Percentiles rank a stretch among this genome's conserved stretches.
These are phyloP conservation scores for Colletes collaris DNA, from an alignment of 2,888 invertebrate species.

Conservation along the genomic window DNA sequence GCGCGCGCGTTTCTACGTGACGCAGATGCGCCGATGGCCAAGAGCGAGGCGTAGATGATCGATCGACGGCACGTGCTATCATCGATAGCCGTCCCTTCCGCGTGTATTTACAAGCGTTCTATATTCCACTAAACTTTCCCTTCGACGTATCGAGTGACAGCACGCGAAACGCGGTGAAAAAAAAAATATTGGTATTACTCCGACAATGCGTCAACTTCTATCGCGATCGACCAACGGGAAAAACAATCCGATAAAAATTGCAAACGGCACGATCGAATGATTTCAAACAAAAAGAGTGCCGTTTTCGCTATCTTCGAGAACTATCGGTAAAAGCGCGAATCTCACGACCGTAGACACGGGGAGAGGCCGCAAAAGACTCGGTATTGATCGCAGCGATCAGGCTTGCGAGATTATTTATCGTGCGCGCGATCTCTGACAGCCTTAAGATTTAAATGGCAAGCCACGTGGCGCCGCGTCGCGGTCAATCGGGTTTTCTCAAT, in stretches of 20 bases:
- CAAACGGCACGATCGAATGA: not conserved
- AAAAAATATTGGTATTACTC: not conserved
- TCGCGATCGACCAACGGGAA: not conserved
- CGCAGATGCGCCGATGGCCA: conserved; percentile 24
- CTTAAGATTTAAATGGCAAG: conserved; percentile 65
- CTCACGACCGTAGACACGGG: conserved; percentile 17
- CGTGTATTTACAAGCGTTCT: conserved; percentile 25
- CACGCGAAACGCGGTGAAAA: not conserved
- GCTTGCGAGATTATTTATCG: conserved; percentile 56
- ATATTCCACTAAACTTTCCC: conserved; percentile 2
- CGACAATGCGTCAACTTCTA: not conserved
- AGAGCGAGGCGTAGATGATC: conserved; percentile 43
- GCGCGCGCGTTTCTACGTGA: conserved; percentile 27
- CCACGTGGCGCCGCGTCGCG: conserved; percentile 54
- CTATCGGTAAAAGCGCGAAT: conserved; percentile 27
- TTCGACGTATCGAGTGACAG: not conserved
- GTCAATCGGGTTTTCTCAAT: conserved; percentile 44
- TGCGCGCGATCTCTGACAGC: conserved; percentile 56
- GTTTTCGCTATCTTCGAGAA: conserved; percentile 22
- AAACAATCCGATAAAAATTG: not conserved
- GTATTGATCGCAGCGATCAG: conserved; percentile 56
- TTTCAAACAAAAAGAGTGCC: not conserved
- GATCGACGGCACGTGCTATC: conserved; percentile 50
- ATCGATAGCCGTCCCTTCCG: conserved; percentile 37
- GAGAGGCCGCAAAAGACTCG: conserved; percentile 13